Conservation (phyloP, 2,113 vertebrate genomes). For the Dryoscopus gambensis region DNA sequence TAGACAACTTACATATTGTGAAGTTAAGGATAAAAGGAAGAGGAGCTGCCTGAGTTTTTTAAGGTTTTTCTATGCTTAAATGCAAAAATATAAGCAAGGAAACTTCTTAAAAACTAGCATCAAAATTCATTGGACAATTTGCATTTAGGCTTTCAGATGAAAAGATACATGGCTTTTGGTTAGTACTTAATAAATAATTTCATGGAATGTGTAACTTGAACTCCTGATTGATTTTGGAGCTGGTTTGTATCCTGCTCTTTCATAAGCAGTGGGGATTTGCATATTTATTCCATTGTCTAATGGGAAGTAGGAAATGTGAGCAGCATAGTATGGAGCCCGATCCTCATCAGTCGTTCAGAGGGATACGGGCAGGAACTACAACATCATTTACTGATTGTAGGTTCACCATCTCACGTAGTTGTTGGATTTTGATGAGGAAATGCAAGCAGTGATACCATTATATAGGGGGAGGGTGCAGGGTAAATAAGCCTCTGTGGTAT, state of each 20-base stretch:
- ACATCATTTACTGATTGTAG: neutral
- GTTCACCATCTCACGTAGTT: neutral
- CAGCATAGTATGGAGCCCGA: neutral
- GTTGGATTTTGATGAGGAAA: neutral
- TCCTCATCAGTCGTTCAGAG: neutral
- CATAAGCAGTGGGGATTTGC: neutral
- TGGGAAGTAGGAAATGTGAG: neutral
- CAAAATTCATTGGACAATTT: neutral
- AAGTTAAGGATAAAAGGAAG: neutral
- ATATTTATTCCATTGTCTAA: neutral
- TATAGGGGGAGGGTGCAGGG: neutral
- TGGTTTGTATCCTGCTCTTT: neutral
- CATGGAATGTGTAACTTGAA: neutral
- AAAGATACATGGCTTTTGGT: neutral
- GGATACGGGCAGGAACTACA: neutral
- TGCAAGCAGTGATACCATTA: neutral
- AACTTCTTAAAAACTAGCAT: neutral
- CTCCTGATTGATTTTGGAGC: neutral
- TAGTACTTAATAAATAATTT: neutral
- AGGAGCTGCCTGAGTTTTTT: neutral
- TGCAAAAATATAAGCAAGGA: neutral
- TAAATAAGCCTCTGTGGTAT: neutral
- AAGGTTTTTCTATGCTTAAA: neutral
- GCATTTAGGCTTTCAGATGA: neutral
- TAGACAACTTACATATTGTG: neutral